Percentiles rank a stretch among this genome's conserved stretches.
Evolutionary conservation across 2,113 vertebrate species (phyloP).

Genomic region (Penelope pileata): DNA sequence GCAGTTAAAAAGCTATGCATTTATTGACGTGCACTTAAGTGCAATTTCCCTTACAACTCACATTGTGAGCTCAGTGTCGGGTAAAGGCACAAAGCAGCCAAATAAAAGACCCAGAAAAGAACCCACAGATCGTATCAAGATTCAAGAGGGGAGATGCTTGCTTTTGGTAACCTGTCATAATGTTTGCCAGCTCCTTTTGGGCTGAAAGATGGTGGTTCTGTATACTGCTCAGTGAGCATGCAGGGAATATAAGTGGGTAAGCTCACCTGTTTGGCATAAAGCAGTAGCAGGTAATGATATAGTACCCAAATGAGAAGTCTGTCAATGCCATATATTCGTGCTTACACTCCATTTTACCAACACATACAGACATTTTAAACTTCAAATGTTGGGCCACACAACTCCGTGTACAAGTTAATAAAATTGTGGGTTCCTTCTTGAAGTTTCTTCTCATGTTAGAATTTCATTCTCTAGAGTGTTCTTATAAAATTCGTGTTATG

Average conservation of each 20-base stretch:
- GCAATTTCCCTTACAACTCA: neutral
- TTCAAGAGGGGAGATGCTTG: neutral
- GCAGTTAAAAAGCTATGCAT: neutral
- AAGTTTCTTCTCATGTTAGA: neutral
- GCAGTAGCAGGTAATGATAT: neutral
- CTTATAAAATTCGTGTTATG: neutral
- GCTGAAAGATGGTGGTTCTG: neutral
- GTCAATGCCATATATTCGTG: neutral
- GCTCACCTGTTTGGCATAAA: neutral
- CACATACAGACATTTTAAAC: neutral
- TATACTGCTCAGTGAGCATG: neutral
- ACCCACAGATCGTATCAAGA: neutral
- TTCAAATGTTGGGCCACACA: neutral
- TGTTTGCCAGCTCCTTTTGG: neutral
- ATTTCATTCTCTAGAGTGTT: conserved; percentile 23
- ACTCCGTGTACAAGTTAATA: neutral
- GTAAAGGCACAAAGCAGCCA: neutral
- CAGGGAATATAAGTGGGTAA: neutral
- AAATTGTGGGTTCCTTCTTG: neutral
- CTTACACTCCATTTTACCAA: neutral
- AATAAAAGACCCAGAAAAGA: neutral
- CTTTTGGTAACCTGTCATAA: neutral
- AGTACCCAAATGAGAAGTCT: neutral
- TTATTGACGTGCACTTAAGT: neutral
- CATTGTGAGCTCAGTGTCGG: neutral